phyloP scores from a whole-genome alignment of 2,113 vertebrate genomes.

The Cygnus buccinator region DNA sequence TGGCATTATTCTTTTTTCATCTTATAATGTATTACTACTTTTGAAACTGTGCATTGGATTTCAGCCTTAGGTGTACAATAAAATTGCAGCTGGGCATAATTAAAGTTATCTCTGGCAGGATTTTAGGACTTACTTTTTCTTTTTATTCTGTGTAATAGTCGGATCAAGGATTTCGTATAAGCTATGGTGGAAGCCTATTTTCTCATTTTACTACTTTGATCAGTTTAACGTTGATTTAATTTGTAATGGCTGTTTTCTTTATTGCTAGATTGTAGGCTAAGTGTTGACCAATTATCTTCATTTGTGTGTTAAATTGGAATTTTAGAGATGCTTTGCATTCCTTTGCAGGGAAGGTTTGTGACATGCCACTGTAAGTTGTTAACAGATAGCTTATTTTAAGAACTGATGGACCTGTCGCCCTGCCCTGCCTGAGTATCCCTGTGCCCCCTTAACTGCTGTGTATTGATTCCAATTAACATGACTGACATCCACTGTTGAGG shows the following conservation, averaged over 20 bases:
- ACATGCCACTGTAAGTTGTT: constrained; percentile 26
- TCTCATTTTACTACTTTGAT: constrained; percentile 33
- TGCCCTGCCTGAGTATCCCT: constrained; percentile 73
- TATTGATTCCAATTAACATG: constrained; percentile 79
- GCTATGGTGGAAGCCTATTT: not conserved
- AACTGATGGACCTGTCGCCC: constrained; percentile 37
- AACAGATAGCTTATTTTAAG: constrained; percentile 53
- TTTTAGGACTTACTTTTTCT: not conserved
- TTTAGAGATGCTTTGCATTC: constrained; percentile 57
- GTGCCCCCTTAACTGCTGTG: constrained; percentile 67
- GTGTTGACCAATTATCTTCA: constrained; percentile 37
- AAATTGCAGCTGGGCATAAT: not conserved
- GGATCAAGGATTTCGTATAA: not conserved
- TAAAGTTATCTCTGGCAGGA: not conserved
- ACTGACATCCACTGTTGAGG: constrained; percentile 74
- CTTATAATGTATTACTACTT: not conserved
- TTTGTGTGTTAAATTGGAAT: constrained; percentile 46
- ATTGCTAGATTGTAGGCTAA: constrained; percentile 15
- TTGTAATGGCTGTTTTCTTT: not conserved
- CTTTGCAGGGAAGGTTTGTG: constrained; percentile 15
- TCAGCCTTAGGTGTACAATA: not conserved
- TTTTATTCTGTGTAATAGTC: not conserved
- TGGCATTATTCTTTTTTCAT: not conserved
- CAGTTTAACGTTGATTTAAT: constrained; percentile 19
- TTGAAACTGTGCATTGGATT: not conserved